phyloP scores from a whole-genome alignment of 2,888 invertebrate genomes.

The Lasioglossum morio region DNA sequence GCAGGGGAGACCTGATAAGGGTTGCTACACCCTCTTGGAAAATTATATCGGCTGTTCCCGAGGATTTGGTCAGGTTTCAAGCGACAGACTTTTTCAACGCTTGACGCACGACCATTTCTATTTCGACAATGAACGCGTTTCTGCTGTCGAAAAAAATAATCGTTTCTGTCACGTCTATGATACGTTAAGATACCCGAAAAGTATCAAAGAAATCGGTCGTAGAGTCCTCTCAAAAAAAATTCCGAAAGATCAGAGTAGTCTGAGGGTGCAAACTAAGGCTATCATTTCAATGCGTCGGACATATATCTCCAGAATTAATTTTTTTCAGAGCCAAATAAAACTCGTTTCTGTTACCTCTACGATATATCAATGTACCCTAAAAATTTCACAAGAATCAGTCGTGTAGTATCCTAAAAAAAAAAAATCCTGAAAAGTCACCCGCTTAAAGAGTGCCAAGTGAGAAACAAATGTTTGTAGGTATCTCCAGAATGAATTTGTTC shows the following conservation, averaged over 20 bases:
- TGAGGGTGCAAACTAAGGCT: not conserved
- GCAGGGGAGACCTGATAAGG: not conserved
- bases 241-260: not conserved
- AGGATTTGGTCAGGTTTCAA: not conserved
- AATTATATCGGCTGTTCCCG: not conserved
- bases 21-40: not conserved
- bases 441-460: too few relatives aligned
- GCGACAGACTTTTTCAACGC: not conserved
- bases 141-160: not conserved
- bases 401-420: too few relatives aligned
- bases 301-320: not conserved
- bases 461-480: too few relatives aligned
- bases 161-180: not conserved
- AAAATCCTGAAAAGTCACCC: too few relatives aligned
- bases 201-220: not conserved
- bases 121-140: not conserved
- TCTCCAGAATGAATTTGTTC: too few relatives aligned
- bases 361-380: not conserved
- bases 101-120: not conserved
- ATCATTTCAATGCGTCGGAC: fast-evolving
- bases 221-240: not conserved
- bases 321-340: not conserved
- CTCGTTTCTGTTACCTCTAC: not conserved
- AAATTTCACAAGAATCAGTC: not conserved
- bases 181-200: too few relatives aligned